A percentile compares a stretch with the other conserved stretches of the same genome.
Conservation (phyloP, 2,888 invertebrate genomes). For the Drosophila subquinaria region DNA sequence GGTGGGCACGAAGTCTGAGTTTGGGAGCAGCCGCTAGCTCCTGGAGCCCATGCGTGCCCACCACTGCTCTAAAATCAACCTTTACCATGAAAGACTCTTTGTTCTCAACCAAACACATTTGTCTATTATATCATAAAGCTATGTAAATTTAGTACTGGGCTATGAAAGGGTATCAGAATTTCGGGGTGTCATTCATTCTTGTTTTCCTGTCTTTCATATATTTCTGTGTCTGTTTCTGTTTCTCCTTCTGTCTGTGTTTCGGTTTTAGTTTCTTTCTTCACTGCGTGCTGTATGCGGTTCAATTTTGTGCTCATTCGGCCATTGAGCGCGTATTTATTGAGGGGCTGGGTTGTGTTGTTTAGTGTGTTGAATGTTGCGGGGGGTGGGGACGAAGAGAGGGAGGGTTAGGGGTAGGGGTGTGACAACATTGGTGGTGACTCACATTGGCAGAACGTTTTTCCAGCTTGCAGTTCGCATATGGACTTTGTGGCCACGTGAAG, state of each 20-base stretch:
- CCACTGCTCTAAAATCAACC: no score
- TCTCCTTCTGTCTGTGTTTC: conserved; percentile 15
- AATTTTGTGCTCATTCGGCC: conserved; percentile 71
- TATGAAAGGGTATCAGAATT: background rate
- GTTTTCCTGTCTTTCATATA: background rate
- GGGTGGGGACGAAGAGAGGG: background rate
- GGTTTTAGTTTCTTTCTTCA: conserved; percentile 31
- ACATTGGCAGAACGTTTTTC: conserved; percentile 62
- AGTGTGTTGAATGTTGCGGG: background rate
- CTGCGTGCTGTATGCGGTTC: conserved; percentile 57
- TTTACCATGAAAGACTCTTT: no score
- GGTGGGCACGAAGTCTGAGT: no score
- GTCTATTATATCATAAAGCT: no score
- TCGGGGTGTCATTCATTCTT: background rate
- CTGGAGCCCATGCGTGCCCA: no score
- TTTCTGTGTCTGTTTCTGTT: conserved; percentile 1
- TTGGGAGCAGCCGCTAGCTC: no score
- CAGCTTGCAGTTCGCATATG: conserved; percentile 33
- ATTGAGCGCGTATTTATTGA: conserved; percentile 50
- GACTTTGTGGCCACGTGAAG: conserved; percentile 50
- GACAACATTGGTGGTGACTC: conserved; percentile 68
- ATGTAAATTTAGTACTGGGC: background rate
- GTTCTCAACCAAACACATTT: no score
- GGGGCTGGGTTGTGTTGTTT: conserved; percentile 12
- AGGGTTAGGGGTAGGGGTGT: conserved; percentile 16